Base-by-base conservation (phyloP, 2,888 invertebrate genomes). In the Dichetophora obliterata region DNA sequence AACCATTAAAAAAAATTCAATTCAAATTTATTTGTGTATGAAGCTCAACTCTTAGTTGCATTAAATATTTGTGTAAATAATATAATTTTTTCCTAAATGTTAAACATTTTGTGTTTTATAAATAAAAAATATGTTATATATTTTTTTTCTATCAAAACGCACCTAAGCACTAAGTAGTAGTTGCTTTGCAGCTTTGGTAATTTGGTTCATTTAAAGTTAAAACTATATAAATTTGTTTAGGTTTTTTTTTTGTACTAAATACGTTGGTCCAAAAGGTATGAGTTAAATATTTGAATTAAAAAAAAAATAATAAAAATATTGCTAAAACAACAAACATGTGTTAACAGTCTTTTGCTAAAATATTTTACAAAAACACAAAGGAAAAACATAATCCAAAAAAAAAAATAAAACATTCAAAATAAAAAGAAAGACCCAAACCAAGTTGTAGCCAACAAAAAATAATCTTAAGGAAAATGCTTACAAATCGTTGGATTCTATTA, bases 401-500 rank as follows among this genome's bases (percentile, higher is more conserved):
- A 50, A 27, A 27, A 76, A 54, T 24, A 48, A 68, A 24, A 50
- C 50, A 9, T 68, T 48, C 16, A 48, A 68, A n/a, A 48, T 48
- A 9, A 22, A 31, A 14, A 68, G 14, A 50, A 22, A n/a, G 27
- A 27, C 27, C 8, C 6, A 50, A 16, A 50, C 22, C 27, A 50
- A 68, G 22, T 63, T 31, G 16, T 31, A 63, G 31, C 63, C 14
- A 54, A 59, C 24, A 59, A 59, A 19, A 3, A 14, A 54, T 1
- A 19, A 24, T 8, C 57, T 24, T 14, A 59, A 59, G 16, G 16
- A 37, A 63, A 61, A 77, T 74, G 74, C 74, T 75, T 78, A 80
- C 80, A 80, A 57, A 66, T 80, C 80, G 57, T 76, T 77, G n/a
- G 80, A 78, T 50, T 80, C 80, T 50, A 80, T 80, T 31, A 80